Evolutionary conservation across 1,140 invertebrate species (phyloP).

Genomic region (Calosoma granatense): DNA sequence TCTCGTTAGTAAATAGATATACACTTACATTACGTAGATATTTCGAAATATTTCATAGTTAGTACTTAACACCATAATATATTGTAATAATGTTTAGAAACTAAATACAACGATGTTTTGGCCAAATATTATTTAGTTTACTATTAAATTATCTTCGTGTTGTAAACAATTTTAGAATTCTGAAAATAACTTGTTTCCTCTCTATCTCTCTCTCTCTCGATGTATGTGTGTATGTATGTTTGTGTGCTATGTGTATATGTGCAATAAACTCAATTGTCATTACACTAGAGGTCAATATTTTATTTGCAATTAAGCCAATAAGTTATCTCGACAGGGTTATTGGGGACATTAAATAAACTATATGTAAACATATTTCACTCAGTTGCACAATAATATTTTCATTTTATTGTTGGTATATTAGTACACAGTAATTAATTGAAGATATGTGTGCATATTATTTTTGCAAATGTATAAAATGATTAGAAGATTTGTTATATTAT

Average conservation of each 20-base stretch:
- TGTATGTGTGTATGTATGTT: neutral
- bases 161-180: too few species aligned
- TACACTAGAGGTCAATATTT: neutral
- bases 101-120: neutral
- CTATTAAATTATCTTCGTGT: neutral
- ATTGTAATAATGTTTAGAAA: too few species aligned
- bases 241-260: neutral
- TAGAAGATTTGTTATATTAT: neutral
- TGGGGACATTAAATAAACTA: neutral
- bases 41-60: too few species aligned
- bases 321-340: neutral
- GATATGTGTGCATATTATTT: neutral
- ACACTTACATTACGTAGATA: too few species aligned
- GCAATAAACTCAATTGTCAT: neutral
- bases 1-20: too few species aligned
- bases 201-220: too few species aligned
- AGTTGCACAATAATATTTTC: neutral
- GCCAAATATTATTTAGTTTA: neutral
- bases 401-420: neutral
- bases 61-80: too few species aligned
- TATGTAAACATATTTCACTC: neutral
- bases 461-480: neutral
- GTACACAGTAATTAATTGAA: neutral
- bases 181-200: too few species aligned
- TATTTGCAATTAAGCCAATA: neutral